phyloP scores from a whole-genome alignment of 2,888 invertebrate genomes.

The Oligia latruncula region DNA sequence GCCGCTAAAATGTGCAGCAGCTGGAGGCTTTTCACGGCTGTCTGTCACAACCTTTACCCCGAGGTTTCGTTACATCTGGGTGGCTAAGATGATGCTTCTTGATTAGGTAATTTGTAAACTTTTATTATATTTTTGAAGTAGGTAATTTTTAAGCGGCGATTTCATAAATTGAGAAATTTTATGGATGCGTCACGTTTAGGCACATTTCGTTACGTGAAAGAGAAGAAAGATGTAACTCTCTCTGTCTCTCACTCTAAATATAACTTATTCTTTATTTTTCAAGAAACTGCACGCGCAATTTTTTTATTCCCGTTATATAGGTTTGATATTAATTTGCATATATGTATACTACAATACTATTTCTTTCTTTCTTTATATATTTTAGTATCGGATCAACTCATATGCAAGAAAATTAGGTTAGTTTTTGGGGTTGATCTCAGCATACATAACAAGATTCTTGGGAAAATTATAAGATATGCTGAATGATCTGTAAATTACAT shows the following conservation, averaged over 20 bases:
- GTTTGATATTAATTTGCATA: neutral
- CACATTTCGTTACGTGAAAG: neutral
- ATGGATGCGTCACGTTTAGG: neutral
- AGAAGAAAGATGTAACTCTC: neutral
- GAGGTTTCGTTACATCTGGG: conserved; percentile 60
- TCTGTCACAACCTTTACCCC: conserved; percentile 70
- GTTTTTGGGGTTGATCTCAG: neutral
- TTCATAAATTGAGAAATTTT: neutral
- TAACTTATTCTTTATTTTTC: neutral
- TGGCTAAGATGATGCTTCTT: conserved; percentile 65
- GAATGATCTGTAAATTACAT: neutral
- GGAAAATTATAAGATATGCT: neutral
- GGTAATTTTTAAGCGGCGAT: neutral
- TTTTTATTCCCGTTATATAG: neutral
- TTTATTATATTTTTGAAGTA: neutral
- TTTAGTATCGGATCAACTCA: neutral
- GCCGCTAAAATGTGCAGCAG: conserved; percentile 56
- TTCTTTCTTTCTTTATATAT: neutral
- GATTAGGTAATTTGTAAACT: conserved; percentile 7
- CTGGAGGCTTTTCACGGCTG: conserved; percentile 62
- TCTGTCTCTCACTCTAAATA: neutral
- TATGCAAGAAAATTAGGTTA: too few species aligned
- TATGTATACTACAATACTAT: too few species aligned
- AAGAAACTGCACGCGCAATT: too few species aligned
- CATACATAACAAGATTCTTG: neutral